Conservation (phyloP, 1,140 invertebrate species). For the Drosophila ficusphila region DNA sequence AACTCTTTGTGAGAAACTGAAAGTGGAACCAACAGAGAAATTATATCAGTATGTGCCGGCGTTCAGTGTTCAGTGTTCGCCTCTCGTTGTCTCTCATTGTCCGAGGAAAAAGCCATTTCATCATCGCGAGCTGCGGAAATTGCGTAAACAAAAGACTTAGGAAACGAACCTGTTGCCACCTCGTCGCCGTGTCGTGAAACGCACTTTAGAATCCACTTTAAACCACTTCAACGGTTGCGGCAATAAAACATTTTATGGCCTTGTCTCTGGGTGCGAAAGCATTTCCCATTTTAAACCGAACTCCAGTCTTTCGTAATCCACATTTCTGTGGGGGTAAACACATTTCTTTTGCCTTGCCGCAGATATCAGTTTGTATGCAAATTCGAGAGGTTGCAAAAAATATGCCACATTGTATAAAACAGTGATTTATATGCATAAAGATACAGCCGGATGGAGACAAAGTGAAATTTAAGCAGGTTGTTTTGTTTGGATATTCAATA, state of each 20-base stretch:
- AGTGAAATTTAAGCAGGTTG: conserved; percentile 14
- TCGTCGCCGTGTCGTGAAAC: conserved; percentile 18
- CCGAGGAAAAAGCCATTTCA: conserved; percentile 52
- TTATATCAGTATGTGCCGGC: conserved; percentile 32
- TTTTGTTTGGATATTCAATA: background rate
- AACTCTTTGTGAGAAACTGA: conserved; percentile 81
- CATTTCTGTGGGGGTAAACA: conserved; percentile 7
- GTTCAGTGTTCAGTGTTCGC: conserved; percentile 32
- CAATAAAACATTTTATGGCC: conserved; percentile 54
- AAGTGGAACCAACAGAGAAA: conserved; percentile 59
- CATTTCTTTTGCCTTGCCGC: background rate
- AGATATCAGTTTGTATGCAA: conserved; percentile 59
- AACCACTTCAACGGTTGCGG: background rate
- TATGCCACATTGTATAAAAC: conserved; percentile 35
- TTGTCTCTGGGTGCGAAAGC: conserved; percentile 36
- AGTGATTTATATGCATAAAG: conserved; percentile 31
- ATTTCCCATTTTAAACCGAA: conserved; percentile 56
- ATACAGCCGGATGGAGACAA: conserved; percentile 1
- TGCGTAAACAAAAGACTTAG: conserved; percentile 78
- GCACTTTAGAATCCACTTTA: conserved; percentile 62
- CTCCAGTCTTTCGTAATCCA: conserved; percentile 40
- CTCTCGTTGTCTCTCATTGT: conserved; percentile 56
- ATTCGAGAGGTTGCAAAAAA: conserved; percentile 47
- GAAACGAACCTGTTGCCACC: conserved; percentile 62
- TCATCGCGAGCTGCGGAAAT: conserved; percentile 52